phyloP scores from a whole-genome alignment of 1,140 invertebrate genomes.

The Trichomalopsis sarcophagae region DNA sequence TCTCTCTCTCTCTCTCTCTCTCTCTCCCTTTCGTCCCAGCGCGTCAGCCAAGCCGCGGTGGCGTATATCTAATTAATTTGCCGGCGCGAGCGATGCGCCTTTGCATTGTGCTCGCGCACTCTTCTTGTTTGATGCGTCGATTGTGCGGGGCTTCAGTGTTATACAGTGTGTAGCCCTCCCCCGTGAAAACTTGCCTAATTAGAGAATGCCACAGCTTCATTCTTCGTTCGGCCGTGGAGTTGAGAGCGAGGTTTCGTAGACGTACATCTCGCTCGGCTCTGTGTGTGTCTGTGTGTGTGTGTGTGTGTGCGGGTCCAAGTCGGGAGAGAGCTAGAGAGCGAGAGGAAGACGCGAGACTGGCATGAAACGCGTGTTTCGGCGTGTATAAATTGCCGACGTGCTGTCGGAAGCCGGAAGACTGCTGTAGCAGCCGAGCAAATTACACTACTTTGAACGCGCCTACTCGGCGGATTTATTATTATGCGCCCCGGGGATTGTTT shows the following conservation, averaged over 20 bases:
- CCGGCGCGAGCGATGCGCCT: conserved; percentile 10
- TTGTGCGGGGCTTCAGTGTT: conserved; percentile 8
- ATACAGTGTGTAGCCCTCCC: neutral
- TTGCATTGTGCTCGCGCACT: neutral
- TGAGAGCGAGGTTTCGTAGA: neutral
- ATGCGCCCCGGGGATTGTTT: neutral
- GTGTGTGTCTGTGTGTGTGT: neutral
- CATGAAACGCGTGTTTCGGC: neutral
- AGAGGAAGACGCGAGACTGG: neutral
- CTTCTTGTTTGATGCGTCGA: conserved; percentile 51
- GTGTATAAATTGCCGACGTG: neutral
- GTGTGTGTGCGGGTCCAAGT: neutral
- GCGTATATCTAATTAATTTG: conserved; percentile 58
- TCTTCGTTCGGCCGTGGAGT: conserved; percentile 9
- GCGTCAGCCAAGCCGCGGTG: conserved; percentile 14
- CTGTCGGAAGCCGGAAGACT: neutral
- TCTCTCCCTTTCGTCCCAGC: neutral
- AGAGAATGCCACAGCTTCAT: conserved; percentile 52
- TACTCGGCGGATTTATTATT: conserved; percentile 5
- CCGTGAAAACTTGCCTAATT: conserved; percentile 59
- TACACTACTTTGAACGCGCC: conserved; percentile 20
- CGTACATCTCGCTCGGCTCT: neutral
- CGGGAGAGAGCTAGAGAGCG: neutral
- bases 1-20: neutral
- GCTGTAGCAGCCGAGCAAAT: neutral